Evolutionary conservation across 2,797 vertebrate genomes (phyloP), one percentile per base, ranked within the genome.

Genomic region (Presbytis comata): DNA sequence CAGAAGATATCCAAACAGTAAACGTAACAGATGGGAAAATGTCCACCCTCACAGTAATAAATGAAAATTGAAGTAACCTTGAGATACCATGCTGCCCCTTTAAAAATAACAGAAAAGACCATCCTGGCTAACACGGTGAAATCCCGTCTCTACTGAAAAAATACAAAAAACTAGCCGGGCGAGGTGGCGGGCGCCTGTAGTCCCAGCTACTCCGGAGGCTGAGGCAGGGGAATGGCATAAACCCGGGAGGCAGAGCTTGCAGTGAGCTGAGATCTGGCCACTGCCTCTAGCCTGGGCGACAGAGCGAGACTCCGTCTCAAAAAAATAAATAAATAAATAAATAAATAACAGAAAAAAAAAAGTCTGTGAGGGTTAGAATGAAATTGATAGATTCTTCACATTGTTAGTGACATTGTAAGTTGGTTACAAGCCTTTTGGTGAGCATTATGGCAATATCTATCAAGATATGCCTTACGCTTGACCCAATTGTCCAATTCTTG

Each of bases 51-150:
- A 70, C 2, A 86, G 46, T 87, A 93, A 93, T 79, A 67, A 75
- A 78, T 36, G 21, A 86, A 92, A 53, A 79, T 78, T 75, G 30
- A 67, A 76, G 14, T 92, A 46, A 59, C 11, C 46, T 80, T 53
- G 48, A 72, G 16, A 83, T 80, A 82, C 33, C 14, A 1, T 39
- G 19, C n/a, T 91, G 4, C 10, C 33, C 33, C 50, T 91, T 81
- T 92, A 70, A 97, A 90, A 94, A 59, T 59, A 91, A 85, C 91
- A 89, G 85, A 22, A 88, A 39, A 39, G 39, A 39, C 39, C 39
- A 39, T 39, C 39, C 39, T 39, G 39, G 39, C 39, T 39, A 39
- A 39, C 39, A 39, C 39, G 39, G 39, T 39, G 39, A 39, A 39
- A 39, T 39, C 39, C 39, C 39, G 39, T 39, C 39, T 39, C 39